phyloP scores from a whole-genome alignment of 2,888 invertebrate species.

The Megastigmus dorsalis region DNA sequence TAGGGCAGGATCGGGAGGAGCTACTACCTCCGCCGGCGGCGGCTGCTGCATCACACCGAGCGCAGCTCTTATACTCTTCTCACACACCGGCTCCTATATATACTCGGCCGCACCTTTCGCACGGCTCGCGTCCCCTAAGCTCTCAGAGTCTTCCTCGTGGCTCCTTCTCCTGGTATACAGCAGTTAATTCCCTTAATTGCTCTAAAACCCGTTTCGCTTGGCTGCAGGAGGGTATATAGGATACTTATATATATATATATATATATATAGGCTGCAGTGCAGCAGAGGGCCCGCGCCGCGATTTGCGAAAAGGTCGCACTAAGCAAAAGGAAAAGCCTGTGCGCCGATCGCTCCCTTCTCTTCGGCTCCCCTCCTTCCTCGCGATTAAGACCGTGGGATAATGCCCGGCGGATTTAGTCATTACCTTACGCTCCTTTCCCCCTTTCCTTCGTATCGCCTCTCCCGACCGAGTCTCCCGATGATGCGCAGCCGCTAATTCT shows the following conservation, averaged over 20 bases:
- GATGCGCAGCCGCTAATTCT: background rate
- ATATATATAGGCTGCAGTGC: too few relatives aligned
- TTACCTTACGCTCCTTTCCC: background rate
- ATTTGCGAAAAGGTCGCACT: slow-evolving; percentile 32
- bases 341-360: background rate
- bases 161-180: background rate
- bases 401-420: slow-evolving; percentile 34
- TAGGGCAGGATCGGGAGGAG: too few relatives aligned
- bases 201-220: slow-evolving; percentile 34
- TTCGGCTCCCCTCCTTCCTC: background rate
- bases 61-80: too few relatives aligned
- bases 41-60: too few relatives aligned
- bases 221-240: too few relatives aligned
- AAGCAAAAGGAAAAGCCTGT: slow-evolving; percentile 21
- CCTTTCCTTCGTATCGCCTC: background rate
- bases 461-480: background rate
- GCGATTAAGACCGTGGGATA: slow-evolving; percentile 50
- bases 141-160: too few relatives aligned
- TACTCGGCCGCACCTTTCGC: too few relatives aligned
- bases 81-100: too few relatives aligned
- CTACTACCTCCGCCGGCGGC: too few relatives aligned
- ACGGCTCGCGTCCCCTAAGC: background rate
- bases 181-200: slow-evolving; percentile 10
- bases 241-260: too few relatives aligned
- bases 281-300: background rate